These are phyloP conservation scores for Esperia sulphurella DNA, from an alignment of 2,888 invertebrate genomes.

Conservation along the genomic window DNA sequence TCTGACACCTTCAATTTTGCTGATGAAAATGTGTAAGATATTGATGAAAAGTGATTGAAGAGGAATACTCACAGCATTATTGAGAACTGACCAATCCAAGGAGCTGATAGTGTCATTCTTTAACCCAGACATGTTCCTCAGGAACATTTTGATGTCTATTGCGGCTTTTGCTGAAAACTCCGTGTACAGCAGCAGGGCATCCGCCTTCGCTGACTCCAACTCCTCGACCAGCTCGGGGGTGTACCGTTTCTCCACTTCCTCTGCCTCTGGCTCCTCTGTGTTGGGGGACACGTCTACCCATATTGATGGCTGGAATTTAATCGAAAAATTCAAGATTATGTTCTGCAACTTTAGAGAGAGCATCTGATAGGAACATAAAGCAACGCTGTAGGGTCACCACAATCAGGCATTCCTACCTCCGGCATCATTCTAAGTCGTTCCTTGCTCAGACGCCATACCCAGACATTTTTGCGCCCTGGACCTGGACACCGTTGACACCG, in stretches of 20 bases:
- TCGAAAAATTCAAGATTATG: background rate
- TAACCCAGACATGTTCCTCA: conserved; percentile 42
- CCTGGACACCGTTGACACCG: too few species aligned
- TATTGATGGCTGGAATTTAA: conserved; percentile 26
- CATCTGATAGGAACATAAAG: too few species aligned
- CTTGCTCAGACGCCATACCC: too few species aligned
- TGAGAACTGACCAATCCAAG: conserved; percentile 20
- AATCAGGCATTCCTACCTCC: too few species aligned
- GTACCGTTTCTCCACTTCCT: conserved; percentile 39
- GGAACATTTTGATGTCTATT: conserved; percentile 44
- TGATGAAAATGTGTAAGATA: too few species aligned
- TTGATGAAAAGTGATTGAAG: too few species aligned
- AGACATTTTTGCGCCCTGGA: too few species aligned
- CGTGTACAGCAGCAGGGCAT: conserved; percentile 56
- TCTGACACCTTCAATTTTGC: too few species aligned
- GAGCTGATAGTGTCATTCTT: conserved; percentile 30
- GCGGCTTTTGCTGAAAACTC: conserved; percentile 51
- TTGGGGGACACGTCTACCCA: conserved; percentile 30
- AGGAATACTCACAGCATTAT: conserved; percentile 38
- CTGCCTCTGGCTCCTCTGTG: conserved; percentile 15
- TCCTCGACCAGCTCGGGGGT: conserved; percentile 42
- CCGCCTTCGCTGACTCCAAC: conserved; percentile 38
- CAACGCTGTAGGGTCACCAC: too few species aligned
- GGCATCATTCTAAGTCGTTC: too few species aligned
- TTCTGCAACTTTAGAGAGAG: background rate